These are phyloP conservation scores for Carlito syrichta DNA, from an alignment of 2,113 vertebrate species.

Conservation along the genomic window DNA sequence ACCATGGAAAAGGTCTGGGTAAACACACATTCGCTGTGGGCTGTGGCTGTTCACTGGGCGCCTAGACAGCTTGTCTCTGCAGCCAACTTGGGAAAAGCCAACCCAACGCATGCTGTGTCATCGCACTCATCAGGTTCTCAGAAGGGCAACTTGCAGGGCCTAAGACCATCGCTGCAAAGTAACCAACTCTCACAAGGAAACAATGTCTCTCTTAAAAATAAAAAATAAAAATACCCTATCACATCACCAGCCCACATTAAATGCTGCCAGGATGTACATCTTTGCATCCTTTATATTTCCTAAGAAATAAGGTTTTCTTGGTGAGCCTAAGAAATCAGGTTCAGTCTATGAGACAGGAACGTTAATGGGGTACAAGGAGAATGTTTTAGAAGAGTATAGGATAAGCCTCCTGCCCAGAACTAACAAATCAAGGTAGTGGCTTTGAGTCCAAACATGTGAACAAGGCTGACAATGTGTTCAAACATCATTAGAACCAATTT, in stretches of 20 bases:
- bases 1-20: constrained; percentile 65
- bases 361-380: not conserved
- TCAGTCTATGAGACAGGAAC: not conserved
- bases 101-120: not conserved
- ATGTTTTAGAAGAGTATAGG: not conserved
- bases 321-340: not conserved
- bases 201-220: not conserved
- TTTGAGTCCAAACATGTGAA: not conserved
- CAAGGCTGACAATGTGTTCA: not conserved
- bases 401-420: not conserved
- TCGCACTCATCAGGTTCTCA: constrained; percentile 28
- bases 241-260: not conserved
- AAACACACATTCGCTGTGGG: constrained; percentile 69
- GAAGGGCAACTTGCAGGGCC: not conserved
- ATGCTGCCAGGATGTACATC: not conserved
- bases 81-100: constrained; percentile 39
- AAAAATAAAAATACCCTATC: not conserved
- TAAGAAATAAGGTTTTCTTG: constrained; percentile 5
- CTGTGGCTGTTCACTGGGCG: constrained; percentile 54
- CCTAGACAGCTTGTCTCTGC: constrained; percentile 52
- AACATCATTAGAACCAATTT: constrained; percentile 17
- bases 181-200: not conserved
- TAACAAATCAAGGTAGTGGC: not conserved
- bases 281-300: not conserved
- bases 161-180: not conserved